These are phyloP conservation scores for Brachionus rubens DNA, from an alignment of 1,140 invertebrate species.

Conservation along the genomic window DNA sequence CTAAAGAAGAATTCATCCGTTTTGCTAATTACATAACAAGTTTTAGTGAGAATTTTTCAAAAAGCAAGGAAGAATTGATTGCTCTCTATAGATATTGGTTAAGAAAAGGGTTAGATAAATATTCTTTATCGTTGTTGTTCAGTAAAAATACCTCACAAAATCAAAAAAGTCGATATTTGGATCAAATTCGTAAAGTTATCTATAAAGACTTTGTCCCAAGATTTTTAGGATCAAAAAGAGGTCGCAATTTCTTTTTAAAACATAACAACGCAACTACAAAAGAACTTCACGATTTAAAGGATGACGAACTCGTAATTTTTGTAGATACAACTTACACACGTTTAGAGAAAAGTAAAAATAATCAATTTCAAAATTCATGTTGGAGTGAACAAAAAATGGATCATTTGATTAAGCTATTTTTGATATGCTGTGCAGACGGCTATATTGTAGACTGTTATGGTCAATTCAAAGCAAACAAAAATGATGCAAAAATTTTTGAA, in stretches of 20 bases:
- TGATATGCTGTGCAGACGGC: neutral
- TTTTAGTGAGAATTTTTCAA: neutral
- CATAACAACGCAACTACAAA: neutral
- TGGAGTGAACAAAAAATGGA: neutral
- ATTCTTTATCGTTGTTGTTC: neutral
- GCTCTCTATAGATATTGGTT: conserved; percentile 1
- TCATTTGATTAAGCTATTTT: neutral
- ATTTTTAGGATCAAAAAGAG: neutral
- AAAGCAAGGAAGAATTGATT: neutral
- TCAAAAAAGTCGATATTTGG: neutral
- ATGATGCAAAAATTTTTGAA: neutral
- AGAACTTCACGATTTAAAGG: neutral
- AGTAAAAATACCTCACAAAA: neutral
- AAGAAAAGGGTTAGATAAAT: neutral
- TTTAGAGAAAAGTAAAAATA: neutral
- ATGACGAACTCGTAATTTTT: neutral
- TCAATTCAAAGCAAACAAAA: neutral
- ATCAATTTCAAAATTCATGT: neutral
- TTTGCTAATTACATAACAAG: neutral
- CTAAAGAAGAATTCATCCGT: neutral
- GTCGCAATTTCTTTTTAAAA: neutral
- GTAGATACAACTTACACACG: neutral
- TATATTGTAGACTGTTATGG: neutral
- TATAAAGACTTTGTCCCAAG: neutral
- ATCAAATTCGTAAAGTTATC: neutral